Base-by-base conservation (phyloP, 23 tunicate genomes). In the Trididemnum clinides region DNA sequence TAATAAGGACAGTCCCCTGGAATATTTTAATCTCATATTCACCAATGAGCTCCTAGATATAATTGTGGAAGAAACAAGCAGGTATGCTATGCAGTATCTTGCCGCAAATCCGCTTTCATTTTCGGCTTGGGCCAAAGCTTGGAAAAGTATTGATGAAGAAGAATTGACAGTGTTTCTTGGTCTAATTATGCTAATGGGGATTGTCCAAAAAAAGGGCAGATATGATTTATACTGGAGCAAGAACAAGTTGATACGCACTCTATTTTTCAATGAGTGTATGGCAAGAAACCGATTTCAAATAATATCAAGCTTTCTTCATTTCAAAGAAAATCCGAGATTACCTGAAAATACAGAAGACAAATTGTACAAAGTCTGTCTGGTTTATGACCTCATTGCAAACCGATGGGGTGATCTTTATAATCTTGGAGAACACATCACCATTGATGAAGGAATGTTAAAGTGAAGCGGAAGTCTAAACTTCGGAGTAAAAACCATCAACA, bases 1-100 rank as follows among this genome's bases (percentile, higher is more conserved):
- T 33, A 31, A 69, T 69, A 37, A 69, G 76, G 54, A 62, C 69
- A 62, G 69, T 62, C 69, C 69, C 76, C n/a, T 29, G 15, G 76
- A 28, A 28, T 69, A 6, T 33, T 69, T 69, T 6, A 30, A 69
- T 29, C 18, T 31, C 12, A 69, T 69, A 29, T 69, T 69, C 21
- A 69, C 76, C 36, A 37, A 69, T 69, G 37, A 29, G 7, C 37
- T 69, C 30, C 69, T 62, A 62, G 37, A 29, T 35, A 33, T 69
- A 33, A 15, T 69, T 69, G 76, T 69, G 39, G 12, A 30, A 69
- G 76, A 69, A 33, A 69, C 76, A 28, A 28, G 30, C 12, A 4
- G 76, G 38, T 69, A 69, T 69, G 76, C 37, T 6, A 29, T 29
- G 37, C 37, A 69, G 30, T 69, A 69, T 28, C 39, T 76, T 76